Conservation (phyloP, 2,797 vertebrate genomes). For the Nannoperca obscura region DNA sequence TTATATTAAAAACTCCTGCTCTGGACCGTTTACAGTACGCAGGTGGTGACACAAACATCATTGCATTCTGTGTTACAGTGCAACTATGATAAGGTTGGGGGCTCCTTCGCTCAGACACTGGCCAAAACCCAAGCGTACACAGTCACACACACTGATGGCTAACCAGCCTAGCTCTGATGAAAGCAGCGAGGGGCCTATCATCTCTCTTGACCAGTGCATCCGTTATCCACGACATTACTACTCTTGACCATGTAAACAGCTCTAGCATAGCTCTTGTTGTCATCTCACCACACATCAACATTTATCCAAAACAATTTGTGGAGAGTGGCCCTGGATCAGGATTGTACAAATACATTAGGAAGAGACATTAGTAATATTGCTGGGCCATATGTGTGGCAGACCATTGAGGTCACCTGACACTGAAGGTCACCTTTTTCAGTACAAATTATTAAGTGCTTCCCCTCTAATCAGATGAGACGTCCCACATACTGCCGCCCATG, state of each 20-base stretch:
- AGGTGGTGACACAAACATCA: slow-evolving; percentile 58
- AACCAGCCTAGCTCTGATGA: slow-evolving; percentile 40
- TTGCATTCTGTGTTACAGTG: slow-evolving; percentile 60
- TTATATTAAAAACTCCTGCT: neutral
- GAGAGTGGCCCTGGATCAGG: slow-evolving; percentile 75
- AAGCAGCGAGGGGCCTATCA: slow-evolving; percentile 55
- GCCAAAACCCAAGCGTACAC: slow-evolving; percentile 29
- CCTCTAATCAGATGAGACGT: slow-evolving; percentile 87
- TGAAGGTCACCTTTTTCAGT: slow-evolving; percentile 86
- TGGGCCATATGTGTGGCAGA: slow-evolving; percentile 80
- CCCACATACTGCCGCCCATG: slow-evolving; percentile 79
- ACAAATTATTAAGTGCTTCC: slow-evolving; percentile 88
- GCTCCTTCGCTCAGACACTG: slow-evolving; percentile 12
- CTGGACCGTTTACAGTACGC: slow-evolving; percentile 21
- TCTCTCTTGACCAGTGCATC: slow-evolving; percentile 39
- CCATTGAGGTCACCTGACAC: slow-evolving; percentile 82
- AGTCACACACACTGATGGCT: slow-evolving; percentile 39
- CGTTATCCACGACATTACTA: slow-evolving; percentile 13
- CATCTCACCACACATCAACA: slow-evolving; percentile 67
- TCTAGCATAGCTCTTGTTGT: slow-evolving; percentile 23
- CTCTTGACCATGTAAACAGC: slow-evolving; percentile 58
- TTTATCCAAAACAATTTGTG: slow-evolving; percentile 80
- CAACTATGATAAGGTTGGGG: slow-evolving; percentile 28
- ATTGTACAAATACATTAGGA: slow-evolving; percentile 79
- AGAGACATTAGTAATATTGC: slow-evolving; percentile 84